Conservation (phyloP, 2,888 invertebrate genomes). For the Heliconius ismenius region DNA sequence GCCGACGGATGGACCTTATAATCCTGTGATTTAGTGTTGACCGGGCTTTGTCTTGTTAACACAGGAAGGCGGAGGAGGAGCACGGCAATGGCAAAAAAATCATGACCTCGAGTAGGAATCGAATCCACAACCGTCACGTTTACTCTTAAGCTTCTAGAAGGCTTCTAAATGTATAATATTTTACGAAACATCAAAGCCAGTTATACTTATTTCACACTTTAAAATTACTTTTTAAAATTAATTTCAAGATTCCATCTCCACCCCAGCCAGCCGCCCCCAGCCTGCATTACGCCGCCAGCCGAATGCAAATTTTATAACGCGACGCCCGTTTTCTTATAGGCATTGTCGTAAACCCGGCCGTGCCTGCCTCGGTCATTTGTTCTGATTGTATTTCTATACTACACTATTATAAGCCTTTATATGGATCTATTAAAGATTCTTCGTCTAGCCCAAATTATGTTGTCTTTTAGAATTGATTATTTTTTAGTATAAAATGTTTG, state of each 20-base stretch:
- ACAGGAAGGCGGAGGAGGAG: not conserved
- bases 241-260: slow-evolving; percentile 56
- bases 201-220: no score
- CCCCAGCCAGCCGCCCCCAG: slow-evolving; percentile 45
- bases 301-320: slow-evolving; percentile 81
- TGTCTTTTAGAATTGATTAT: not conserved
- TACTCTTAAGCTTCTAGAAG: no score
- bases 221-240: no score
- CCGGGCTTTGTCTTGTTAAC: no score
- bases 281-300: slow-evolving; percentile 73
- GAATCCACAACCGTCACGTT: no score
- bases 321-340: slow-evolving; percentile 77
- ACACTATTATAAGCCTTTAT: slow-evolving; percentile 21
- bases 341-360: slow-evolving; percentile 70
- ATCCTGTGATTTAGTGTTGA: not conserved
- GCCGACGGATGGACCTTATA: no score
- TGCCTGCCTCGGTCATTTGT: slow-evolving; percentile 75
- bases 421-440: slow-evolving; percentile 19
- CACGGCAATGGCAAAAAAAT: not conserved
- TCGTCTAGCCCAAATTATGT: not conserved
- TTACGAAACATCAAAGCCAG: no score
- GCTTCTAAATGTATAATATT: no score
- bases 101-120: no score
- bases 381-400: slow-evolving; percentile 55
- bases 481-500: not conserved